Base-by-base conservation (phyloP, 2,888 invertebrate genomes). In the Zaprionus bogoriensis region DNA sequence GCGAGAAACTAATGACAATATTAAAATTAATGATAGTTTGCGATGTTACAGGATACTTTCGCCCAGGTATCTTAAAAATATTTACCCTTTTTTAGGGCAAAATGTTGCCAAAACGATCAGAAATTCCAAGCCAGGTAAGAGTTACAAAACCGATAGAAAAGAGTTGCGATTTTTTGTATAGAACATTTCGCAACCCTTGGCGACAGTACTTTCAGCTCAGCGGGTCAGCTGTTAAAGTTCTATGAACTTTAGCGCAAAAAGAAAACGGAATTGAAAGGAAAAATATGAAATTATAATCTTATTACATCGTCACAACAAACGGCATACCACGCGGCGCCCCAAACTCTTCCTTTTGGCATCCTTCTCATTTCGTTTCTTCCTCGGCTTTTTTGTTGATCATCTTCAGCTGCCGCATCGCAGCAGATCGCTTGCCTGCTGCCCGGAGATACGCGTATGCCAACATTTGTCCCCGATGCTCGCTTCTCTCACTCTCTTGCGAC, bases 1-100 rank as follows among this genome's bases (percentile, higher is more conserved):
- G 2, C 50, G 42, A 22, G 46, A 48, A 74, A 61, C 73, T 87
- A 88, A 88, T 89, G 89, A 87, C 86, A 88, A 77, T 87, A 89
- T 89, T 89, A 88, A 88, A 89, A 89, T 89, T 86, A 89, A 89
- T 89, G 88, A 88, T 86, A 52, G 62, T 51, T 48, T 45, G 44
- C 39, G n/a, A 17, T 59, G 80, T 53, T 50, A 82, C 42, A 54
- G 19, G 74, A 82, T 82, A 80, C 67, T 70, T 77, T 45, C 53
- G 14, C 46, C 42, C 9, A 17, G 20, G 22, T 45, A 58, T 54
- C 9, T 57, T 52, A 66, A 53, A 67, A 72, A 68, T 83, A 71
- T 74, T 81, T 80, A 77, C 57, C 67, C 77, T 71, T 71, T 78
- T 53, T 71, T 61, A 19, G 65, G 36, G 36, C 27, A 63, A 67